A percentile compares a stretch with the other conserved stretches of the same genome.
Evolutionary conservation across 2,113 vertebrate genomes (phyloP).

Genomic region (Neoarius graeffei): DNA sequence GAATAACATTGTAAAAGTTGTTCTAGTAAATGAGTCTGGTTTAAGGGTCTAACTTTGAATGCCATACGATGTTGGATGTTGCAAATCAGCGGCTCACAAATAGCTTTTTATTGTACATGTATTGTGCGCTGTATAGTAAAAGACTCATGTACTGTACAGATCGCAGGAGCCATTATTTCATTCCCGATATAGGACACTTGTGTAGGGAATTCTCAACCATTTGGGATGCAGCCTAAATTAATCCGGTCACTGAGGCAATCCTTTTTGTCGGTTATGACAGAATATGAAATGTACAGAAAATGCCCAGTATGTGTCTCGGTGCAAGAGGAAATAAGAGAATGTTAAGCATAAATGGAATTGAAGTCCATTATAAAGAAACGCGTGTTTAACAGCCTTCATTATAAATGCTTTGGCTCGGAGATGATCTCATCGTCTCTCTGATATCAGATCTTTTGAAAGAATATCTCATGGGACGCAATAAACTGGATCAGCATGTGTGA

Average conservation of each 20-base stretch:
- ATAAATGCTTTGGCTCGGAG: neutral
- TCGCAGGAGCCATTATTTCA: neutral
- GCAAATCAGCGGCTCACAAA: neutral
- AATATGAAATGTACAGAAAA: too few relatives aligned
- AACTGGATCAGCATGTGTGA: too few relatives aligned
- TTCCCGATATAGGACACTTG: conserved; percentile 13
- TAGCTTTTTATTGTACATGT: neutral
- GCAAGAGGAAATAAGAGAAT: neutral
- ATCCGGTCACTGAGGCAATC: neutral
- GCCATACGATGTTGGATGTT: neutral
- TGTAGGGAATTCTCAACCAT: conserved; percentile 10
- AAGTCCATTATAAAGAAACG: neutral
- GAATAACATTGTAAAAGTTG: neutral
- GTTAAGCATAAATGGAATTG: neutral
- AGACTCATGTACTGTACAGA: neutral
- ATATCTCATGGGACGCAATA: neutral
- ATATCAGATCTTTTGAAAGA: neutral
- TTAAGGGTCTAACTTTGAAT: too few relatives aligned
- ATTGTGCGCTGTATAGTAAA: too few relatives aligned
- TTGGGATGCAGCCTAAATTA: conserved; percentile 8
- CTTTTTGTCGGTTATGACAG: neutral
- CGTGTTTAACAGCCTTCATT: neutral
- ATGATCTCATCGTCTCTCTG: neutral
- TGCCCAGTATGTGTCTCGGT: neutral
- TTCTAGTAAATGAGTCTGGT: neutral